These are phyloP conservation scores for Drosophila infuscata DNA, from an alignment of 2,888 invertebrate genomes.

Conservation along the genomic window DNA sequence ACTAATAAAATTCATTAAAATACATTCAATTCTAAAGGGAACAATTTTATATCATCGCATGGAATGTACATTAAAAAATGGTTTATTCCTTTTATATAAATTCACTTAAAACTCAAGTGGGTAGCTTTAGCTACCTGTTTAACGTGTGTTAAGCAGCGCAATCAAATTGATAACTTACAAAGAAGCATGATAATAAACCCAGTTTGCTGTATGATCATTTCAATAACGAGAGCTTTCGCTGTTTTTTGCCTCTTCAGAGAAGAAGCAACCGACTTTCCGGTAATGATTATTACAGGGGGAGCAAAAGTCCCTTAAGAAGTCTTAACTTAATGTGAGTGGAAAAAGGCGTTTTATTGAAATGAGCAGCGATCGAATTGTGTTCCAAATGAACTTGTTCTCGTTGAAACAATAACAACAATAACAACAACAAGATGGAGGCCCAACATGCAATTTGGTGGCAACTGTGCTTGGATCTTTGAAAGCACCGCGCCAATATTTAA, in stretches of 20 bases:
- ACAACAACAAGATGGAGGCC: slow-evolving; percentile 6
- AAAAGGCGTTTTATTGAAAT: slow-evolving; percentile 72
- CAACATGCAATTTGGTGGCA: slow-evolving; percentile 56
- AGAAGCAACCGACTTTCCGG: slow-evolving; percentile 62
- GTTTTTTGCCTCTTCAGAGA: slow-evolving; percentile 20
- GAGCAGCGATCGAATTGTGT: slow-evolving; percentile 70
- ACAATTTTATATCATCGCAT: neutral
- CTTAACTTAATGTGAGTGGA: slow-evolving; percentile 38
- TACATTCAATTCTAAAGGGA: neutral
- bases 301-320: slow-evolving; percentile 35
- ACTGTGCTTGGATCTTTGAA: slow-evolving; percentile 41
- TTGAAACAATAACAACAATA: slow-evolving; percentile 22
- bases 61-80: neutral
- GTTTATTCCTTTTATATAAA: neutral
- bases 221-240: slow-evolving; percentile 66
- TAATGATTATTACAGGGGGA: slow-evolving; percentile 67
- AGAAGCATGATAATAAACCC: slow-evolving; percentile 74
- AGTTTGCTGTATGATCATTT: slow-evolving; percentile 54
- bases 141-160: slow-evolving; percentile 11
- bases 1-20: too few species aligned
- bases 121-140: neutral
- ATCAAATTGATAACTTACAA: slow-evolving; percentile 43
- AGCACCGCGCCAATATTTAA: slow-evolving; percentile 69
- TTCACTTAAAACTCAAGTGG: neutral
- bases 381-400: slow-evolving; percentile 73